Conservation (phyloP, 2,888 invertebrate genomes). For the Lamproptera curius region DNA sequence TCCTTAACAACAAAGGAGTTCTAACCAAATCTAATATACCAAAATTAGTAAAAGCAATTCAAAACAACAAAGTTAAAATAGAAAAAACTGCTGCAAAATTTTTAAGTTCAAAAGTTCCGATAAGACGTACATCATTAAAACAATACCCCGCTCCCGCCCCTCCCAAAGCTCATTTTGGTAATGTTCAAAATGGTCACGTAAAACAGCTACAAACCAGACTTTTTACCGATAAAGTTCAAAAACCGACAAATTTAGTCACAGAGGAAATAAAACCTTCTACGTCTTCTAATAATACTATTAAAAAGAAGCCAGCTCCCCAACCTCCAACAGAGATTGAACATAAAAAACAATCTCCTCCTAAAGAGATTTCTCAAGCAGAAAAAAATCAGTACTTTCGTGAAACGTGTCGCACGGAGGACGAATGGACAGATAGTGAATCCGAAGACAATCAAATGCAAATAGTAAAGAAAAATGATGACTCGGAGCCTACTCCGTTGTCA, state of each 20-base stretch:
- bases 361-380: conserved; percentile 39
- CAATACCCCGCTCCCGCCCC: conserved; percentile 65
- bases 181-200: conserved; percentile 67
- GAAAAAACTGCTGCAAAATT: conserved; percentile 57
- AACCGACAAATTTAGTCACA: conserved; percentile 29
- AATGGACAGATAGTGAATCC: conserved; percentile 75
- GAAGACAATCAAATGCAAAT: conserved; percentile 47
- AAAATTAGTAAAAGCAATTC: conserved; percentile 51
- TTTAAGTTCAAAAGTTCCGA: conserved; percentile 60
- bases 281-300: conserved; percentile 38
- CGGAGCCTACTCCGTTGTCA: conserved; percentile 42
- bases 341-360: conserved; percentile 39
- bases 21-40: conserved; percentile 62
- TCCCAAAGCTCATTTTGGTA: conserved; percentile 66
- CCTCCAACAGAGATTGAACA: conserved; percentile 40
- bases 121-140: conserved; percentile 58
- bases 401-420: conserved; percentile 81
- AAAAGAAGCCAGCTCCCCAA: conserved; percentile 60
- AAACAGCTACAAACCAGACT: conserved; percentile 68
- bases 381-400: conserved; percentile 76
- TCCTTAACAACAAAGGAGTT: conserved; percentile 1
- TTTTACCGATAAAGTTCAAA: conserved; percentile 50
- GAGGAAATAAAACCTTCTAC: conserved; percentile 51
- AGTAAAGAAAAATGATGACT: conserved; percentile 35
- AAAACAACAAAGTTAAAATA: conserved; percentile 48